Conservation (phyloP, 2,888 invertebrate genomes). For the Malthinus seriepunctatus region DNA sequence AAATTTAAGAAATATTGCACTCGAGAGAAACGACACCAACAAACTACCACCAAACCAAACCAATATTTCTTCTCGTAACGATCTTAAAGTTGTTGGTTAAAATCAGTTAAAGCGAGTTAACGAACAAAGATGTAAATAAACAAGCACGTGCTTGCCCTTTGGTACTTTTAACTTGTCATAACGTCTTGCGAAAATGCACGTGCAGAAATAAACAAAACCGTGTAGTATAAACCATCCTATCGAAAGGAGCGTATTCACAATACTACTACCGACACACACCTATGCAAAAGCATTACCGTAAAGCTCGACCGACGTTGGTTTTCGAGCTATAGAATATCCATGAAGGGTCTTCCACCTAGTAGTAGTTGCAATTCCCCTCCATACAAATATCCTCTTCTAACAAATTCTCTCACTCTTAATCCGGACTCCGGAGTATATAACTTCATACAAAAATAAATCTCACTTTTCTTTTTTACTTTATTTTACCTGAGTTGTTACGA, state of each 20-base stretch:
- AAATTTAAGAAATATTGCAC: too few relatives aligned
- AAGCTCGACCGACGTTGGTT: constrained; percentile 4
- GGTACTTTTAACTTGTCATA: constrained; percentile 16
- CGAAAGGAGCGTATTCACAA: constrained; percentile 6
- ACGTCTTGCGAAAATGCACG: constrained; percentile 23
- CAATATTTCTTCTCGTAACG: too few relatives aligned
- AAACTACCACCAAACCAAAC: too few relatives aligned
- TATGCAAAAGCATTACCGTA: constrained; percentile 10
- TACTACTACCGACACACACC: constrained; percentile 6
- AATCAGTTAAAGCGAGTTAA: constrained; percentile 4
- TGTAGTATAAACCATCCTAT: constrained; percentile 11
- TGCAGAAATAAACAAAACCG: constrained; percentile 16
- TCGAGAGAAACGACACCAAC: background rate
- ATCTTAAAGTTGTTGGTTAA: too few relatives aligned
- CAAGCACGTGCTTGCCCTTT: constrained; percentile 27
- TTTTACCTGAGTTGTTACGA: too few relatives aligned
- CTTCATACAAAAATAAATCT: too few relatives aligned
- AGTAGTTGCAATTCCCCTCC: constrained; percentile 16
- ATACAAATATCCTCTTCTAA: constrained; percentile 12
- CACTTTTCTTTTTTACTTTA: too few relatives aligned
- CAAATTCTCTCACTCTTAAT: constrained; percentile 1
- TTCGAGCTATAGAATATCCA: constrained; percentile 12
- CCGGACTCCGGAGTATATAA: background rate
- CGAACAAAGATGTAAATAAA: constrained; percentile 9
- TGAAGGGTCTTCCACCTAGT: constrained; percentile 21